Evolutionary conservation across 2,797 vertebrate species (phyloP).

Genomic region (Eulemur albifrons): DNA sequence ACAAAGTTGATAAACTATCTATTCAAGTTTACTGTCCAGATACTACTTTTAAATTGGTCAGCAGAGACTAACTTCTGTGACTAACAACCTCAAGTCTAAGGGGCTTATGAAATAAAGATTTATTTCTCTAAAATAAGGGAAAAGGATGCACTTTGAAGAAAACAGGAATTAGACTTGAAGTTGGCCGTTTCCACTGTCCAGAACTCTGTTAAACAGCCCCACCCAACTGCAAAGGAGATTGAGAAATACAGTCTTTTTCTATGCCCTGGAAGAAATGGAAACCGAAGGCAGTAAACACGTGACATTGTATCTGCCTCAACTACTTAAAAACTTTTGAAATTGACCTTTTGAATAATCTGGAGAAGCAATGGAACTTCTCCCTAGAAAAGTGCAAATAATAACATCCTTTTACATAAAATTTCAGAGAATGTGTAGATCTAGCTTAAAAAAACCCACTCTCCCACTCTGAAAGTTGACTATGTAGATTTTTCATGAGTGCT

Average conservation of each 20-base stretch:
- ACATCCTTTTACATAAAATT: neutral
- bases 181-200: neutral
- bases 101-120: neutral
- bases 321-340: neutral
- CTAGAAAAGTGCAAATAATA: neutral
- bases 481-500: neutral
- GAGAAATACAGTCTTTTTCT: neutral
- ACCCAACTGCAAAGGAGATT: neutral
- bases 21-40: neutral
- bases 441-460: neutral
- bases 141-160: neutral
- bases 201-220: neutral
- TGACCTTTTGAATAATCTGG: neutral
- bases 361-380: neutral
- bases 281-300: rapidly evolving
- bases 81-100: neutral
- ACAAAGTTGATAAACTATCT: neutral
- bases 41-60: neutral
- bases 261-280: neutral
- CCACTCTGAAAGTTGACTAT: neutral
- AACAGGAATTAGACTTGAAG: neutral
- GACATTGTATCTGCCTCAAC: too few species aligned
- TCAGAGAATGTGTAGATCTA: neutral
- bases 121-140: neutral
- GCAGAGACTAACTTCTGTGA: neutral